Evolutionary conservation across 2,888 invertebrate species (phyloP).

Genomic region (Cataglyphis livida): DNA sequence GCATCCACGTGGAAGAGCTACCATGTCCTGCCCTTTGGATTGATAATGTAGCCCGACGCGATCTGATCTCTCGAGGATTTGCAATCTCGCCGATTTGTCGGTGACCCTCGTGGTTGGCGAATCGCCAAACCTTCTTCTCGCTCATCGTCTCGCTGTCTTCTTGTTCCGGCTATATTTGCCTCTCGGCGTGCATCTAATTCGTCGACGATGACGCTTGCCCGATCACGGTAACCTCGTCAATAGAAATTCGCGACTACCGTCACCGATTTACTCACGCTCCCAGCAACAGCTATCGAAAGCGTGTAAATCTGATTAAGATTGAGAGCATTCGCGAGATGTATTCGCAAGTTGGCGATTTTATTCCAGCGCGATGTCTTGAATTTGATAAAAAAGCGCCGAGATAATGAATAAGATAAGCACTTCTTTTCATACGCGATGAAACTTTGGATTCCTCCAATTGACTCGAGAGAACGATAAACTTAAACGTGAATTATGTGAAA

Average conservation of each 20-base stretch:
- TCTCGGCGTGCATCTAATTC: constrained; percentile 68
- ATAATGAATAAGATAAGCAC: not conserved
- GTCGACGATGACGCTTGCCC: constrained; percentile 70
- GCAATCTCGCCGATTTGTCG: constrained; percentile 66
- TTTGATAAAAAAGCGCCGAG: not conserved
- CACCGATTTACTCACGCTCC: constrained; percentile 61
- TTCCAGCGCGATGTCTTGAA: not conserved
- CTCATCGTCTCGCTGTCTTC: constrained; percentile 70
- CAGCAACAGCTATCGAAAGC: not conserved
- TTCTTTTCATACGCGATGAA: not conserved
- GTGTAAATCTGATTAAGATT: constrained; percentile 20
- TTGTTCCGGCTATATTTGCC: constrained; percentile 79
- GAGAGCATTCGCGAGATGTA: not conserved
- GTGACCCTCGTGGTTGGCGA: constrained; percentile 76
- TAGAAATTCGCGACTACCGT: constrained; percentile 27
- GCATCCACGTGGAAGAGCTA: not conserved
- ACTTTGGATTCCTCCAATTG: not conserved
- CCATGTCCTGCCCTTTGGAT: not conserved
- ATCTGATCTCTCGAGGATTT: constrained; percentile 47
- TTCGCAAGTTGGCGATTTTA: constrained; percentile 2
- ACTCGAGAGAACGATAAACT: constrained; percentile 42
- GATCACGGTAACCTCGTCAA: constrained; percentile 45
- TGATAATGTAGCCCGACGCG: constrained; percentile 27
- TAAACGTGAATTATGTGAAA: constrained; percentile 59
- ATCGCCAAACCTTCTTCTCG: constrained; percentile 70